Base-by-base conservation (phyloP, 2,888 invertebrate species). In the Hydraecia micacea region DNA sequence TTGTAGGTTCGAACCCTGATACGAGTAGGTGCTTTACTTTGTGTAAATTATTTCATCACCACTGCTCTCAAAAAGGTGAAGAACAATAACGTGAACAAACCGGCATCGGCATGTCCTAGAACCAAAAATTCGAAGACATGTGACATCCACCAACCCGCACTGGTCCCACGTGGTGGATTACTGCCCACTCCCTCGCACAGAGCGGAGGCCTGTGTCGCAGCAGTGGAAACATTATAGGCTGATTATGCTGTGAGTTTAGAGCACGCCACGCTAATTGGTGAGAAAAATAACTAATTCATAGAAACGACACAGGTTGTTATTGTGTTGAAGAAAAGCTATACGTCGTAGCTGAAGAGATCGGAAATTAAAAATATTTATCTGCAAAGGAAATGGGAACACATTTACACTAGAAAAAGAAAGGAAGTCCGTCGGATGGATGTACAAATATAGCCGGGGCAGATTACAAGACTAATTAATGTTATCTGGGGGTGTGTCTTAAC, bases 381-480 rank as follows among this genome's bases (percentile, higher is more conserved):
- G 55, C 21, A 25, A n/a, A 71, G 28, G 39, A 73, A 73, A 66
- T 79, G 42, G 9, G 25, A 42, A 65, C 18, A 25, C 13, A 73
- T 25, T 18, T 63, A 11, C 0, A 28, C 18, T 32, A 36, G 39
- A n/a, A 68, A 25, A 42, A 70, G 15, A 21, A 52, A 65, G 52
- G 39, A 42, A 28, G 49, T 58, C 2, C 13, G 2, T 32, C 28
- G 15, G n/a, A 58, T 65, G 52, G 28, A 66, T 58, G 65, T 81
- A 52, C 55, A 63, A 71, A 70, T 78, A 70, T 55, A 84, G 55
- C 32, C 18, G 49, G 58, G 28, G 11, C 39, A 32, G 11, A 32
- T 83, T 32, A 71, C 25, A 52, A 25, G 21, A 75, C 60, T 85
- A 71, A 75, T 80, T 65, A 74, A 62, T 73, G 15, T 68, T 73